These are phyloP conservation scores for Pseudomugil tenellus DNA, from an alignment of 2,797 vertebrate species.

Conservation along the genomic window DNA sequence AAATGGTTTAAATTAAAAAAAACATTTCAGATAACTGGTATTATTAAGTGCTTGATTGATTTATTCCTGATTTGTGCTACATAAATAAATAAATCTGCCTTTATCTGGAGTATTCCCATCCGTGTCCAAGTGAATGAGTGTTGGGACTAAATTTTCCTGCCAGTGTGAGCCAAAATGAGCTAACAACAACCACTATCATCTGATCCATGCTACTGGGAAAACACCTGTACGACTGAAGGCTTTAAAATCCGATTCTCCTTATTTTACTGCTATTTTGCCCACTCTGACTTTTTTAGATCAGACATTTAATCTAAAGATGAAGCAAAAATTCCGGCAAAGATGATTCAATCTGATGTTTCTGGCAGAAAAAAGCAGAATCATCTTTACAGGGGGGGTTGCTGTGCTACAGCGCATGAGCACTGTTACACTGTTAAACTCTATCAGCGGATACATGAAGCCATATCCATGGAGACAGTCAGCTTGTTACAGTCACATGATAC, in stretches of 20 bases:
- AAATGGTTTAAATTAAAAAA: neutral
- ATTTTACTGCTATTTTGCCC: neutral
- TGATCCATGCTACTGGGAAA: neutral
- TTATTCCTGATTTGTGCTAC: too few species aligned
- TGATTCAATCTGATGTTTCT: constrained; percentile 11
- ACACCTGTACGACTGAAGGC: neutral
- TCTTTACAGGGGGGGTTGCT: constrained; percentile 2
- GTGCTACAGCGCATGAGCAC: neutral
- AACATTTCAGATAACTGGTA: neutral
- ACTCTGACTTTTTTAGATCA: constrained; percentile 5
- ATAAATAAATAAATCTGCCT: too few species aligned
- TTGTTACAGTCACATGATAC: constrained; percentile 36
- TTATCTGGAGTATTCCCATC: too few species aligned
- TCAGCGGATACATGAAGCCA: constrained; percentile 17
- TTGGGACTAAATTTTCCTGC: too few species aligned
- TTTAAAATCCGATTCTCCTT: neutral
- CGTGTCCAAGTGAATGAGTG: too few species aligned
- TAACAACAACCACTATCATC: neutral
- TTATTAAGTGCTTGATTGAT: too few species aligned
- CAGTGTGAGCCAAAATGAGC: too few species aligned
- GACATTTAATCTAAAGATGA: constrained; percentile 12
- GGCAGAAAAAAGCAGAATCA: constrained; percentile 11
- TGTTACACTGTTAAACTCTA: constrained; percentile 8
- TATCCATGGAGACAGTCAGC: constrained; percentile 24
- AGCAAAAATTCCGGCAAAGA: neutral